These are phyloP conservation scores for Xestia sexstrigata DNA, from an alignment of 2,888 invertebrate genomes.

Conservation along the genomic window DNA sequence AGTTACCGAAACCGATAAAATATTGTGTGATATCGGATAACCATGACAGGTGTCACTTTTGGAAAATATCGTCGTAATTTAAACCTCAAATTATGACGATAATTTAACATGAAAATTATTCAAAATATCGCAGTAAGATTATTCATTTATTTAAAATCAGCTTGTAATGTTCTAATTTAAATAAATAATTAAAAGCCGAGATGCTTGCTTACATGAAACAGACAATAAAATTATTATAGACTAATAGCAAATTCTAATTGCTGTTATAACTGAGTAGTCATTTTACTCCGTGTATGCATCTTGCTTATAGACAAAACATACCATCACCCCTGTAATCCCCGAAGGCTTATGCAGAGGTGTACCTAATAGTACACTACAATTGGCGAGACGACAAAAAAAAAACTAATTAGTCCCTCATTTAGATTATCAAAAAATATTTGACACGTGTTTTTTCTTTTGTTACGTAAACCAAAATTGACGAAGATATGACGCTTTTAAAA, in stretches of 20 bases:
- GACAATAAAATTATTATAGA: not conserved
- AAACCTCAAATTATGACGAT: constrained; percentile 37
- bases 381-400: no score
- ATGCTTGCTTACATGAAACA: not conserved
- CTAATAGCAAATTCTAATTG: not conserved
- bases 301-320: no score
- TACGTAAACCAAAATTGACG: no score
- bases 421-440: no score
- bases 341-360: no score
- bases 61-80: constrained; percentile 31
- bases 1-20: constrained; percentile 34
- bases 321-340: no score
- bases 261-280: not conserved
- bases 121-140: not conserved
- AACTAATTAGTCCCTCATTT: no score
- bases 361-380: no score
- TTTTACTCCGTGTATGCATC: not conserved
- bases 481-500: no score
- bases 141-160: not conserved
- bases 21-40: constrained; percentile 32
- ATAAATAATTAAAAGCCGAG: not conserved
- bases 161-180: not conserved
- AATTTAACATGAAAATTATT: not conserved
- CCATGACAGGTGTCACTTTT: constrained; percentile 40
- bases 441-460: no score